A percentile compares a stretch with the other conserved stretches of the same genome.
These are phyloP conservation scores for Meloidogyne hapla DNA, from an alignment of 1,140 invertebrate species.

Conservation along the genomic window DNA sequence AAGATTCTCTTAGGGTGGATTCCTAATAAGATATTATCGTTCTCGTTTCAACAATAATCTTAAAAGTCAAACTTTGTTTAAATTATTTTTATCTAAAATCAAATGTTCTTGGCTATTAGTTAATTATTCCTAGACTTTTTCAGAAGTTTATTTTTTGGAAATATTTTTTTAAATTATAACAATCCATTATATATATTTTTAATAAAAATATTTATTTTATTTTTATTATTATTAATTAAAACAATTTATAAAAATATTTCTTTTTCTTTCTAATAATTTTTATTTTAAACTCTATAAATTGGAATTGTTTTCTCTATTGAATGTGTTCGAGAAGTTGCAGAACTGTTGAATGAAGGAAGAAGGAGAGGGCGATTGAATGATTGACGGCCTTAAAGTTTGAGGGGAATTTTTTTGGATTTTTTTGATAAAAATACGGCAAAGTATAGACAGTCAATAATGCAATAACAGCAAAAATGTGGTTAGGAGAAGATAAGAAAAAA, in stretches of 20 bases:
- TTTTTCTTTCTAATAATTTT: background rate
- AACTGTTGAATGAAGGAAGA: background rate
- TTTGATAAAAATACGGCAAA: background rate
- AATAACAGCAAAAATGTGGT: background rate
- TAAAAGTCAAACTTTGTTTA: no score
- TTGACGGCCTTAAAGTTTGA: background rate
- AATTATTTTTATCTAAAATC: no score
- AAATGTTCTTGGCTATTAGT: no score
- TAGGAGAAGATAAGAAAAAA: no score
- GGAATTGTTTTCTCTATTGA: background rate
- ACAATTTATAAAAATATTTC: background rate
- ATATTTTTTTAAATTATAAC: no score
- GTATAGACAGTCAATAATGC: background rate
- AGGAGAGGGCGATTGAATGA: background rate
- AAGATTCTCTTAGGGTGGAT: no score
- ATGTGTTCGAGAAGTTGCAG: background rate
- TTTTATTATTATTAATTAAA: background rate
- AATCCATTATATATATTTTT: no score
- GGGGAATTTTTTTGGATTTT: background rate
- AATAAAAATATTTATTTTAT: background rate
- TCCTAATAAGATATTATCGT: no score
- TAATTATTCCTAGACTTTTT: no score
- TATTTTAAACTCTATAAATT: background rate
- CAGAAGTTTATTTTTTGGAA: no score
- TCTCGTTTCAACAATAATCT: no score